Evolutionary conservation across 2,797 vertebrate species (phyloP).

Genomic region (Tinamus major): DNA sequence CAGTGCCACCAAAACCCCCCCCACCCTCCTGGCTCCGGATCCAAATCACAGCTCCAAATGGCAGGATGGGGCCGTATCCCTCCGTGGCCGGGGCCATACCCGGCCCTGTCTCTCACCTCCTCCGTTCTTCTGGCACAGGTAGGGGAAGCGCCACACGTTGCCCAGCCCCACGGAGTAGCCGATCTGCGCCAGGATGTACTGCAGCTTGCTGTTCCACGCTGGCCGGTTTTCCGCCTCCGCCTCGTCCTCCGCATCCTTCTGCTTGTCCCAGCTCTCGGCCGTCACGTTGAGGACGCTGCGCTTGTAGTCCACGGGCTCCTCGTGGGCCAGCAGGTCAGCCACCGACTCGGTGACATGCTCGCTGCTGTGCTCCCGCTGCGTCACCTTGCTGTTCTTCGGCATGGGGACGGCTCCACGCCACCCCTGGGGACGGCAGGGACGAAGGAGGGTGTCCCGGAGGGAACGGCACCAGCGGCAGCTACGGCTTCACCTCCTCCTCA

Average conservation of each 20-base stretch:
- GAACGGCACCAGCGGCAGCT: fast-evolving
- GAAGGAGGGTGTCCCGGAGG: fast-evolving
- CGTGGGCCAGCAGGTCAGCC: slow-evolving; percentile 93
- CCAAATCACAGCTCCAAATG: background rate
- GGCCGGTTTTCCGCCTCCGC: slow-evolving; percentile 89
- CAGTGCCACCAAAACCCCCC: background rate
- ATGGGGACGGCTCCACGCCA: slow-evolving; percentile 72
- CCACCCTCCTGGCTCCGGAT: fast-evolving
- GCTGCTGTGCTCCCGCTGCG: slow-evolving; percentile 93
- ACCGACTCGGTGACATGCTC: slow-evolving; percentile 97
- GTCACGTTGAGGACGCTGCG: slow-evolving; percentile 91
- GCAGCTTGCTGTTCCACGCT: slow-evolving; percentile 96
- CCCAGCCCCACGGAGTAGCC: slow-evolving; percentile 97
- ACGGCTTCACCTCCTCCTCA: slow-evolving; percentile 69
- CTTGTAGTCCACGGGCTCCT: slow-evolving; percentile 96
- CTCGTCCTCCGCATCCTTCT: slow-evolving; percentile 80
- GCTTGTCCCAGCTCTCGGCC: slow-evolving; percentile 74
- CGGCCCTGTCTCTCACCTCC: slow-evolving; percentile 84
- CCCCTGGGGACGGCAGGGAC: background rate
- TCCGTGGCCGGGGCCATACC: background rate
- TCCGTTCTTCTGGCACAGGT: slow-evolving; percentile 98
- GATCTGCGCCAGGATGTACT: slow-evolving; percentile 97
- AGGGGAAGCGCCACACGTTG: slow-evolving; percentile 98
- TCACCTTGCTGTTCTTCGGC: slow-evolving; percentile 98
- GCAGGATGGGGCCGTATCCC: fast-evolving